Conservation (phyloP, 2,888 invertebrate species). For the Acleris cristana region DNA sequence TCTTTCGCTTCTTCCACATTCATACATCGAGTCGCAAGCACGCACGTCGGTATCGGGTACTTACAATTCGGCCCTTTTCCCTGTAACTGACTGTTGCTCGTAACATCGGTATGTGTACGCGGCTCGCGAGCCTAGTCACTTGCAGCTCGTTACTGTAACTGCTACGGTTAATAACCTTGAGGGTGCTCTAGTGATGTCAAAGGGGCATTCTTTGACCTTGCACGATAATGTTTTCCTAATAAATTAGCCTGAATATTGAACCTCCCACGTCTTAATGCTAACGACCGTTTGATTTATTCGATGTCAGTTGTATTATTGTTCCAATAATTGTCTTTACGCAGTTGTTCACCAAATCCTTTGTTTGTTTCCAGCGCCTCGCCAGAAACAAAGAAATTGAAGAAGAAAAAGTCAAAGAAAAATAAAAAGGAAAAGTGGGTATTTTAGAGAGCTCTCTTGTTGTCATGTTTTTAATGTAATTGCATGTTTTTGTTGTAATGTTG, state of each 20-base stretch:
- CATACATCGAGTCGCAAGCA: too few species aligned
- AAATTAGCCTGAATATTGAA: too few species aligned
- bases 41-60: too few species aligned
- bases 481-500: conserved; percentile 48
- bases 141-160: too few species aligned
- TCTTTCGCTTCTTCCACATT: too few species aligned
- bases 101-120: too few species aligned
- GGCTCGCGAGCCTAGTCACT: too few species aligned
- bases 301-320: conserved; percentile 1
- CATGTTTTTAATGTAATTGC: conserved; percentile 38
- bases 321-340: neutral
- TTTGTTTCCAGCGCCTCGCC: conserved; percentile 85
- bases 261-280: neutral
- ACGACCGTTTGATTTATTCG: conserved; percentile 3
- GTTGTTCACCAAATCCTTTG: conserved; percentile 4
- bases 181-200: too few species aligned
- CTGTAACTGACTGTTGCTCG: too few species aligned
- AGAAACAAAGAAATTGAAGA: conserved; percentile 89
- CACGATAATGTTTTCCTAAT: neutral
- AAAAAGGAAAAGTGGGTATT: conserved; percentile 88
- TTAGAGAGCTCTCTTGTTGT: conserved; percentile 26
- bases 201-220: neutral
- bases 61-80: too few species aligned
- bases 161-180: too few species aligned
- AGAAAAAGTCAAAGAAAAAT: conserved; percentile 91